Conservation (phyloP, 1,140 invertebrate genomes). For the Micrasema minimum region DNA sequence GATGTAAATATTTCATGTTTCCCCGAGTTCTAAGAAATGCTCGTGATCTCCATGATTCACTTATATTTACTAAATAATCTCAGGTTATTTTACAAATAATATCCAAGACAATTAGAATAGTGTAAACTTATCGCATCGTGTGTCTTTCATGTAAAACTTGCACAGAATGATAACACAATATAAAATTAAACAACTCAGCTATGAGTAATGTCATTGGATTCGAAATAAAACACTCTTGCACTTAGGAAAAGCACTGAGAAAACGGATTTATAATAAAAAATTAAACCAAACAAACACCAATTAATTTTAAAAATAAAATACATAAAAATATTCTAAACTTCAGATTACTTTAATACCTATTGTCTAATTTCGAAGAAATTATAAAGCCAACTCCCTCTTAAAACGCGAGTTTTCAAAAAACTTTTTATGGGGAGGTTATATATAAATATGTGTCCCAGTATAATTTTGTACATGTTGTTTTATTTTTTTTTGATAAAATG, state of each 20-base stretch:
- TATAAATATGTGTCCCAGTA: too few relatives aligned
- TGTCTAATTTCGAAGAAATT: too few relatives aligned
- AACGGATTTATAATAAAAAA: too few relatives aligned
- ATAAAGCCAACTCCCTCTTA: too few relatives aligned
- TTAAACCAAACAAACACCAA: too few relatives aligned
- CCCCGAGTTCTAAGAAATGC: not conserved
- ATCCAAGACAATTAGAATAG: conserved; percentile 1
- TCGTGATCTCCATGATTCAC: not conserved
- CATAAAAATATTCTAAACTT: too few relatives aligned
- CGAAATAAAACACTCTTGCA: conserved; percentile 34
- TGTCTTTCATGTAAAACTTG: conserved; percentile 6
- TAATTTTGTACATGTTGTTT: too few relatives aligned
- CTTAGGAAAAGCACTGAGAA: conserved; percentile 21
- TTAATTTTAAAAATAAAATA: too few relatives aligned
- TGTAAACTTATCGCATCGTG: conserved; percentile 15
- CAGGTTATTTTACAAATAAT: conserved; percentile 8
- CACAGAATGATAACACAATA: conserved; percentile 25
- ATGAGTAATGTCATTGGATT: conserved; percentile 27
- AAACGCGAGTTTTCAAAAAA: too few relatives aligned
- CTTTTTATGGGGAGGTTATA: too few relatives aligned
- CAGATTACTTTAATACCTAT: too few relatives aligned
- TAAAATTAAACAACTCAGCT: not conserved
- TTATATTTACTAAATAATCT: conserved; percentile 1
- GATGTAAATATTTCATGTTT: not conserved
- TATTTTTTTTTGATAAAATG: too few relatives aligned